Evolutionary conservation across 2,888 invertebrate genomes (phyloP).

Genomic region (Subacronicta megacephala): DNA sequence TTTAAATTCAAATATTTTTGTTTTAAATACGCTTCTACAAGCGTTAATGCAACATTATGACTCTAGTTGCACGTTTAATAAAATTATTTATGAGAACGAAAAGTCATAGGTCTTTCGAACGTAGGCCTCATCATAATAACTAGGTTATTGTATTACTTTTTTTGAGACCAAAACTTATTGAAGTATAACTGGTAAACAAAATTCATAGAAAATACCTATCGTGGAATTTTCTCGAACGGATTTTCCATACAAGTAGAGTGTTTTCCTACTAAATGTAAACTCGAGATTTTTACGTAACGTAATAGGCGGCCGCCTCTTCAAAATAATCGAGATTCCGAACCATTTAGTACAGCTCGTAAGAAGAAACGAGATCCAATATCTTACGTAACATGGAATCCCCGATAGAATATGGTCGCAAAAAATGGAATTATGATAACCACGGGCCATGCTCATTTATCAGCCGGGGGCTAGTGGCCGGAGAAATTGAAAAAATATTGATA

Average conservation of each 20-base stretch:
- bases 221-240: background rate
- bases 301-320: slow-evolving; percentile 1
- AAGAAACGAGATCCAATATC: slow-evolving; percentile 21
- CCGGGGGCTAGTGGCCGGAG: slow-evolving; percentile 8
- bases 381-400: slow-evolving; percentile 20
- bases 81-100: too few relatives aligned
- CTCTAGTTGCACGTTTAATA: too few relatives aligned
- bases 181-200: too few relatives aligned
- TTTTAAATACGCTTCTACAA: too few relatives aligned
- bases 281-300: slow-evolving; percentile 7
- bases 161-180: too few relatives aligned
- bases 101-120: too few relatives aligned
- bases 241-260: background rate
- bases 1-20: too few relatives aligned
- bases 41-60: too few relatives aligned
- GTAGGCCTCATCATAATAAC: too few relatives aligned
- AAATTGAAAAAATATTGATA: slow-evolving; percentile 47
- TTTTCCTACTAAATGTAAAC: background rate
- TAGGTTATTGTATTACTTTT: too few relatives aligned
- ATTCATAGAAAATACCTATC: background rate
- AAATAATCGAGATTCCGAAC: slow-evolving; percentile 6
- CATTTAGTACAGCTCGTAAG: slow-evolving; percentile 17
- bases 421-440: slow-evolving; percentile 26
- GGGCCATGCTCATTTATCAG: slow-evolving; percentile 26
- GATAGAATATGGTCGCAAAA: slow-evolving; percentile 14